Evolutionary conservation across 2,113 vertebrate genomes (phyloP).

Genomic region (Orcinus orca): DNA sequence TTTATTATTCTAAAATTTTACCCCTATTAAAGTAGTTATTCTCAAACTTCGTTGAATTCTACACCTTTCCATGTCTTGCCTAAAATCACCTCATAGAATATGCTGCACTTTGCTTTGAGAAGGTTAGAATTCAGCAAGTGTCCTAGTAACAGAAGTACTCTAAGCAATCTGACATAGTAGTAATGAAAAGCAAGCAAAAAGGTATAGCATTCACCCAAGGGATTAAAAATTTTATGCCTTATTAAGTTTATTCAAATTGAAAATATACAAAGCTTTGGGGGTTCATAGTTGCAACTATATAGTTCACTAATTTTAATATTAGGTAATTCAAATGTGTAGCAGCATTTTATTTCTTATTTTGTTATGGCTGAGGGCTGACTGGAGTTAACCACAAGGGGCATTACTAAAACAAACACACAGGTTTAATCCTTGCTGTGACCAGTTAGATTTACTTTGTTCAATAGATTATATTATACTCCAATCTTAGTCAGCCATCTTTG

Average conservation of each 20-base stretch:
- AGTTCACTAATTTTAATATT: background rate
- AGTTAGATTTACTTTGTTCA: constrained; percentile 13
- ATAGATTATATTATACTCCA: background rate
- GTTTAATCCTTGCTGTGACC: background rate
- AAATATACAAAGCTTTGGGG: background rate
- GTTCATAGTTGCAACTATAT: background rate
- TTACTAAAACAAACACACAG: background rate
- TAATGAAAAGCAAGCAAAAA: background rate
- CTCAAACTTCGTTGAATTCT: background rate
- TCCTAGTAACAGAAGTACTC: background rate
- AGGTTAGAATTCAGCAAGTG: background rate
- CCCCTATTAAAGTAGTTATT: background rate
- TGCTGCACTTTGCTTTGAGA: background rate
- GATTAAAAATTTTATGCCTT: background rate
- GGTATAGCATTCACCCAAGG: background rate
- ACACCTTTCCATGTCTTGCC: background rate
- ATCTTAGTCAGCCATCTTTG: background rate
- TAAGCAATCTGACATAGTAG: background rate
- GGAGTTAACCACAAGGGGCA: background rate
- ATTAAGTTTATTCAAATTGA: background rate
- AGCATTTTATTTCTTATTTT: background rate
- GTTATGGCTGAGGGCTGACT: background rate
- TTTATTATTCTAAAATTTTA: background rate
- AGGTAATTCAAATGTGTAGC: background rate
- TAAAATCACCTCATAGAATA: background rate